phyloP scores from a whole-genome alignment of 2,888 invertebrate genomes.

The Patella caerulea region DNA sequence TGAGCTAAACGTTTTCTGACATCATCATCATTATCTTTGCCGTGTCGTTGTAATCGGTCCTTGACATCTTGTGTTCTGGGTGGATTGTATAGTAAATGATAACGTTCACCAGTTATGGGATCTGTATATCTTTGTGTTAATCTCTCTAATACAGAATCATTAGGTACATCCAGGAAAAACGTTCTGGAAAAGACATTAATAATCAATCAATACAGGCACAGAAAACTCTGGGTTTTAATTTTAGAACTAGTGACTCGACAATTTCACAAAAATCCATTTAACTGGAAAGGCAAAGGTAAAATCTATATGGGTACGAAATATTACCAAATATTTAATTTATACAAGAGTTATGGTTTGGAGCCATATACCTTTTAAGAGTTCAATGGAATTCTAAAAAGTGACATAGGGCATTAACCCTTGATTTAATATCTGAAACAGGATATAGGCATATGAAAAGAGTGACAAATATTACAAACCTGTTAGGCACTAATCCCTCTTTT shows the following conservation, averaged over 20 bases:
- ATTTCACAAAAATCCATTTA: too few species aligned
- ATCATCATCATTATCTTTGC: constrained; percentile 60
- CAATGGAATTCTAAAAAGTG: not conserved
- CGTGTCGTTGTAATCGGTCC: constrained; percentile 59
- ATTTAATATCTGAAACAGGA: not conserved
- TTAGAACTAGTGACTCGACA: too few species aligned
- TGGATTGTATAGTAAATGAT: constrained; percentile 71
- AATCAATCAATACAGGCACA: too few species aligned
- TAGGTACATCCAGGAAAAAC: constrained; percentile 71
- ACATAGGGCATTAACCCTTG: not conserved
- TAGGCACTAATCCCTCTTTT: constrained; percentile 66
- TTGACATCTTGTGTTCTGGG: constrained; percentile 68
- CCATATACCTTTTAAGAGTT: too few species aligned
- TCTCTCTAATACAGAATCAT: constrained; percentile 70
- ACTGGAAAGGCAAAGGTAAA: too few species aligned
- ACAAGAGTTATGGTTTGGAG: too few species aligned
- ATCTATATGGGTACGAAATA: too few species aligned
- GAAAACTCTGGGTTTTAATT: too few species aligned
- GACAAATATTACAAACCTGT: constrained; percentile 57
- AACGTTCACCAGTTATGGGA: constrained; percentile 70
- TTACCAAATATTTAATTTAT: too few species aligned
- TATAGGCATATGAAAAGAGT: too few species aligned
- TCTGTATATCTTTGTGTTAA: constrained; percentile 68
- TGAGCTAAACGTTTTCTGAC: constrained; percentile 60
- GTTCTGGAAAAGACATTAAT: constrained; percentile 52